These are phyloP conservation scores for Adineta ricciae DNA, from an alignment of 2,888 invertebrate genomes.

Conservation along the genomic window DNA sequence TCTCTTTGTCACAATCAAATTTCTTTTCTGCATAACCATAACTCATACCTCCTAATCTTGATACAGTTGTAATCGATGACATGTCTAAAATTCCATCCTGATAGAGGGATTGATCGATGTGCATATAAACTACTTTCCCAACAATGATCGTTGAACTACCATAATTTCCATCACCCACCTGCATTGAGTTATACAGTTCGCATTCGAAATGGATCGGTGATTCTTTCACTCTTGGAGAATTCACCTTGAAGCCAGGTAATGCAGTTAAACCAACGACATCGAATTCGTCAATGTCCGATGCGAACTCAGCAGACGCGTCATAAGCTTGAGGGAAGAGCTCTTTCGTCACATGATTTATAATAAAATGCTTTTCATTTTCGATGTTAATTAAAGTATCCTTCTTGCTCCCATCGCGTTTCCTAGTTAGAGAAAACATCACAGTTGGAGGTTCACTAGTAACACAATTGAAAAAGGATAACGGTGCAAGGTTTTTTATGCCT, in stretches of 20 bases:
- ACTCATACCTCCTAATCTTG: not conserved
- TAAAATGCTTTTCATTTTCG: not conserved
- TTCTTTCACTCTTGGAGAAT: not conserved
- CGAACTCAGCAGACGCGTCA: not conserved
- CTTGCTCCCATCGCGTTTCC: not conserved
- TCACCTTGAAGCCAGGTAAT: not conserved
- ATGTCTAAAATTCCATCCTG: not conserved
- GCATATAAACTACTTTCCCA: not conserved
- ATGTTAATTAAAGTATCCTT: not conserved
- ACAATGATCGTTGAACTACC: not conserved
- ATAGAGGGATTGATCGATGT: not conserved
- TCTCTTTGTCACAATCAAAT: not conserved
- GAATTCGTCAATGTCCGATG: not conserved
- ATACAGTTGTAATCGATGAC: not conserved
- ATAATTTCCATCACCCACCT: not conserved
- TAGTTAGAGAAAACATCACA: not conserved
- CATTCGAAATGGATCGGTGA: not conserved
- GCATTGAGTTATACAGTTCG: not conserved
- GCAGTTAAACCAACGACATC: not conserved
- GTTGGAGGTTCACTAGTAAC: not conserved
- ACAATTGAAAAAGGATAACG: not conserved
- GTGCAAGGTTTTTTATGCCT: not conserved
- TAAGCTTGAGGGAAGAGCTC: not conserved
- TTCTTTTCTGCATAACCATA: not conserved
- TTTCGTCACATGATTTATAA: not conserved